Conservation (phyloP, 1,140 invertebrate species). For the Dreissena polymorpha region DNA sequence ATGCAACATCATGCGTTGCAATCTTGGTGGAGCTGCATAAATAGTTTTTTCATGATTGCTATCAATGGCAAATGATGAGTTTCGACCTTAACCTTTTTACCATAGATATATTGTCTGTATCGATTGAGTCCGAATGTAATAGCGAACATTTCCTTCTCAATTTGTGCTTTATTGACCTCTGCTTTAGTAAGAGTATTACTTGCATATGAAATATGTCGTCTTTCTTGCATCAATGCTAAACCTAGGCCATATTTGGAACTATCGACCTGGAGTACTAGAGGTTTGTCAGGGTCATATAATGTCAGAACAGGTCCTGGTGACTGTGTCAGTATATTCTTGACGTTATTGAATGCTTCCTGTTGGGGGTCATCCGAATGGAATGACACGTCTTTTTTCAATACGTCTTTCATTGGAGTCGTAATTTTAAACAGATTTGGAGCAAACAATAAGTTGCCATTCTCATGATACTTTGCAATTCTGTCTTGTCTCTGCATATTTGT, state of each 20-base stretch:
- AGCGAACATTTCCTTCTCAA: slow-evolving; percentile 80
- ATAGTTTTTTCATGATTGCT: slow-evolving; percentile 42
- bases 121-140: background rate
- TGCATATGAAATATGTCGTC: background rate
- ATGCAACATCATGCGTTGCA: slow-evolving; percentile 66
- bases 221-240: background rate
- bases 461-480: slow-evolving; percentile 63
- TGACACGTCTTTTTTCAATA: background rate
- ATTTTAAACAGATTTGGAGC: slow-evolving; percentile 14
- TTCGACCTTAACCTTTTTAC: background rate
- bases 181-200: background rate
- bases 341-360: slow-evolving; percentile 32
- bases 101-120: slow-evolving; percentile 8
- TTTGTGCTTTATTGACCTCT: slow-evolving; percentile 79
- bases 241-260: background rate
- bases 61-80: background rate
- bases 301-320: slow-evolving; percentile 15
- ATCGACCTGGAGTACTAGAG: background rate
- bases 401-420: slow-evolving; percentile 10
- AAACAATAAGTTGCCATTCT: slow-evolving; percentile 69
- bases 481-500: background rate
- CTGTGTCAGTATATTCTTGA: slow-evolving; percentile 28
- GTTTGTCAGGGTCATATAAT: slow-evolving; percentile 30
- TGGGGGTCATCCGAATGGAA: slow-evolving; percentile 26
- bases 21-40: slow-evolving; percentile 27